phyloP scores from a whole-genome alignment of 2,113 vertebrate species.

The Gnathonemus longibarbis region DNA sequence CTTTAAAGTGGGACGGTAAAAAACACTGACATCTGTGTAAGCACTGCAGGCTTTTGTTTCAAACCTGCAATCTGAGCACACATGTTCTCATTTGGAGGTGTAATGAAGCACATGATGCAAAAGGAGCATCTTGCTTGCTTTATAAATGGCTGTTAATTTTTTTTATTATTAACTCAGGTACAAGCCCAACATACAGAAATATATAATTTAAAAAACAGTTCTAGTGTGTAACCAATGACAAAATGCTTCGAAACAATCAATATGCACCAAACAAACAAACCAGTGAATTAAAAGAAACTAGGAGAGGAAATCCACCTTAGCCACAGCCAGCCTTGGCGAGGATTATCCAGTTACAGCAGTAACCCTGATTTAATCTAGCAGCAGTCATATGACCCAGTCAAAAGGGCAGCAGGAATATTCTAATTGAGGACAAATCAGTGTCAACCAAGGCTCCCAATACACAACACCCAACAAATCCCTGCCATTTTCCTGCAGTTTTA shows the following conservation, averaged over 20 bases:
- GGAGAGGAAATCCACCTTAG: background rate
- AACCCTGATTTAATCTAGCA: slow-evolving; percentile 1
- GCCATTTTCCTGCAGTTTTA: background rate
- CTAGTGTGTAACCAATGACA: background rate
- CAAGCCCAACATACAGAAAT: background rate
- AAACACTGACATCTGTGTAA: background rate
- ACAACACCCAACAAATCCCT: background rate
- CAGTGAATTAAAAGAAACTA: background rate
- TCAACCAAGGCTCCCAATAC: background rate
- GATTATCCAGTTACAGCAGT: slow-evolving; percentile 1
- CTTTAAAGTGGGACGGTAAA: background rate
- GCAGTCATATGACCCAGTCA: background rate
- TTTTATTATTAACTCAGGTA: background rate
- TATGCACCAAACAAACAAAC: background rate
- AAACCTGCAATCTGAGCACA: slow-evolving; percentile 7
- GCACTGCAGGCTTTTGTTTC: background rate
- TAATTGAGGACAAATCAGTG: background rate
- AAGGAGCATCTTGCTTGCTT: background rate
- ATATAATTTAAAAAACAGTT: background rate
- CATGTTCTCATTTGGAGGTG: background rate
- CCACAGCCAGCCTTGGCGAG: background rate
- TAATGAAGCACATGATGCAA: background rate
- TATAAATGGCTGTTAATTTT: background rate
- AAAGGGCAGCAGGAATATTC: background rate
- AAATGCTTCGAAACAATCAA: background rate